phyloP scores from a whole-genome alignment of 2,888 invertebrate species.

The Colletes collaris region DNA sequence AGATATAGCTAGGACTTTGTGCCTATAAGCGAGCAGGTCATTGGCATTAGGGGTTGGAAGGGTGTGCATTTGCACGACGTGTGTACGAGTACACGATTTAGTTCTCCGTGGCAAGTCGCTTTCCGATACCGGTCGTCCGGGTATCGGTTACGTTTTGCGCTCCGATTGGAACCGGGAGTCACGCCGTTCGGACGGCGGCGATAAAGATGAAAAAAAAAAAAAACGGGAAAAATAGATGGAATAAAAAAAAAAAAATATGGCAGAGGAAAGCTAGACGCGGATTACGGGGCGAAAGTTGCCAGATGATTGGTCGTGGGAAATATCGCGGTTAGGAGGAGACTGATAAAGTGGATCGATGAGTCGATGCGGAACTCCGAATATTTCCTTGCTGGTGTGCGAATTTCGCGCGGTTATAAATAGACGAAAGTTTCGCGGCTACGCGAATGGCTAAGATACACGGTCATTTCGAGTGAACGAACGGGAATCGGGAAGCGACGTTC shows the following conservation, averaged over 20 bases:
- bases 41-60: conserved; percentile 81
- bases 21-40: conserved; percentile 82
- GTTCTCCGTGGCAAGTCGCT: conserved; percentile 50
- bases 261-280: neutral
- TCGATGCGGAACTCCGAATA: conserved; percentile 57
- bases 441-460: conserved; percentile 35
- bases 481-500: conserved; percentile 7
- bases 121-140: conserved; percentile 54
- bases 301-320: conserved; percentile 73
- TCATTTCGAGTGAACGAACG: conserved; percentile 6
- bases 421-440: conserved; percentile 50
- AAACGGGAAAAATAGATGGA: neutral
- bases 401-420: conserved; percentile 50
- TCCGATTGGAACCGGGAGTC: conserved; percentile 31
- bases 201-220: conserved; percentile 40
- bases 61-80: conserved; percentile 72
- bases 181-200: neutral
- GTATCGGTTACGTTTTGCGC: conserved; percentile 51
- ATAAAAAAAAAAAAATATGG: conserved; percentile 9
- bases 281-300: conserved; percentile 58
- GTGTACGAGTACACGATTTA: conserved; percentile 64
- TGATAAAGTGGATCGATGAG: conserved; percentile 73
- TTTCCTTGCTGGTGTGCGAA: conserved; percentile 31
- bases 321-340: conserved; percentile 67
- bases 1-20: conserved; percentile 80